Percentiles rank a stretch among this genome's conserved stretches.
Evolutionary conservation across 2,113 vertebrate species (phyloP).

Genomic region (Ptilonorhynchus violaceus): DNA sequence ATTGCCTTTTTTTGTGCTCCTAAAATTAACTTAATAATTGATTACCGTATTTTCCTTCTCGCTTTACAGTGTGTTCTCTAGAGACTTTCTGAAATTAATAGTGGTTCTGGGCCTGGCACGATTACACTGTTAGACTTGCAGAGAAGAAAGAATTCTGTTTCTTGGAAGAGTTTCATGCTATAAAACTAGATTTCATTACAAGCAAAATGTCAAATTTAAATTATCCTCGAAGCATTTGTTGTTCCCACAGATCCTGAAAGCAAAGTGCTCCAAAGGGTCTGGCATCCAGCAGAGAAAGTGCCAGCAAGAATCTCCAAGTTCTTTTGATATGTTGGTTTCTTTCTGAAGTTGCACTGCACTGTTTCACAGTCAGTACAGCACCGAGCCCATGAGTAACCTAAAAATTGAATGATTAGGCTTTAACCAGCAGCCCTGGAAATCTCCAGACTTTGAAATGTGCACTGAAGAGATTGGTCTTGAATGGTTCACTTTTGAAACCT

Average conservation of each 20-base stretch:
- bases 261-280: background rate
- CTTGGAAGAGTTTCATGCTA: background rate
- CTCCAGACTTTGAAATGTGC: background rate
- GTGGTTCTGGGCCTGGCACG: background rate
- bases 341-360: background rate
- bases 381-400: background rate
- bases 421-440: background rate
- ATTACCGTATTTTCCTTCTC: background rate
- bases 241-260: background rate
- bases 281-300: background rate
- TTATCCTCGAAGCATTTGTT: background rate
- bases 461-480: background rate
- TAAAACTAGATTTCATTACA: background rate
- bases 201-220: background rate
- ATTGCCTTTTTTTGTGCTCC: background rate
- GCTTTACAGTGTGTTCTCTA: background rate
- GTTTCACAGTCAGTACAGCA: background rate
- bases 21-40: background rate
- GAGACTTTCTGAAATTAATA: background rate
- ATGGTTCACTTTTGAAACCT: background rate
- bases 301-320: background rate
- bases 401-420: background rate
- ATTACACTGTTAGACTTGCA: background rate
- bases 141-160: background rate
- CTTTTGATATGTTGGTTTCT: rapidly evolving